Base-by-base conservation (phyloP, 2,888 invertebrate genomes). In the Minunthozetes semirufus region DNA sequence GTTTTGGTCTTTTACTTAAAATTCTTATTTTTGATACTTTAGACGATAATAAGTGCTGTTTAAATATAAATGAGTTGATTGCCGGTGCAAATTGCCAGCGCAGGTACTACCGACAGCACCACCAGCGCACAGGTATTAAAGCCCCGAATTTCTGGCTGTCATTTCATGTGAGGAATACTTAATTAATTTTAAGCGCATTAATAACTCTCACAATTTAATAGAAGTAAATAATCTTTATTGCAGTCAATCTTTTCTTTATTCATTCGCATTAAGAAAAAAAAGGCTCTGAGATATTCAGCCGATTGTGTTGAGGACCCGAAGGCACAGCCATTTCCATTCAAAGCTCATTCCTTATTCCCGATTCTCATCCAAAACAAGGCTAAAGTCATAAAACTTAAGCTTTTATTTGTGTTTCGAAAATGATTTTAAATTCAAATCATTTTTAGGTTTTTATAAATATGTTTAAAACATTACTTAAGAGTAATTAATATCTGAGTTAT, bases 151-250 rank as follows among this genome's bases (percentile, higher is more conserved):
- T 53, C 53, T 19, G n/a, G 4, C 53, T 53, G 53, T 53, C 53
- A 53, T n/a, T 53, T 19, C 53, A 53, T 19, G 6, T n/a, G 19
- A 8, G n/a, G 53, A 53, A 53, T 53, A 53, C 53, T 53, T 53
- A 53, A 53, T 53, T 53, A 53, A 53, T 33, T 53, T 53, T 53
- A 53, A 53, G 19, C 53, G 53, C 53, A 19, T 53, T 53, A n/a
- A 53, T 53, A 53, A 53, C 4, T n/a, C 8, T 53, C 8, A 19
- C 15, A 53, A 13, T 53, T n/a, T n/a, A n/a, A 53, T 8, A 53
- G n/a, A 53, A 53, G n/a, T n/a, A 19, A 53, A 53, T 48, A 53
- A 53, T 53, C 53, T 53, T 53, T 53, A 53, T 53, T 53, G 19
- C 53, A 19, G 19, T n/a, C 15, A 53, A 53, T 53, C 53, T 53